These are phyloP conservation scores for Egretta garzetta DNA, from an alignment of 2,113 vertebrate species.

Conservation along the genomic window DNA sequence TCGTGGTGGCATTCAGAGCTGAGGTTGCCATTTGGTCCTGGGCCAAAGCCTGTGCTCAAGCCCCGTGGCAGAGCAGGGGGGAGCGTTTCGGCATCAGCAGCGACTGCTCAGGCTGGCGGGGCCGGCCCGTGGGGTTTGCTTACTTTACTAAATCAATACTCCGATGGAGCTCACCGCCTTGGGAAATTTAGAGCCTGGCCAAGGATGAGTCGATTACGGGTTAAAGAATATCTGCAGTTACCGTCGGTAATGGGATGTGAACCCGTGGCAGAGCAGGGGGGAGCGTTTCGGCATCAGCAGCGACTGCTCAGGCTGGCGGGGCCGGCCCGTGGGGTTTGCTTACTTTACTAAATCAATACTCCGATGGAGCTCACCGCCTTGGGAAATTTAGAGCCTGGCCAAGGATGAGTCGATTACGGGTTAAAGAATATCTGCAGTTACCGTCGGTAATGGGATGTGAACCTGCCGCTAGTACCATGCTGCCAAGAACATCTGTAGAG, in stretches of 20 bases:
- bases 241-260: background rate
- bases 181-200: background rate
- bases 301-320: background rate
- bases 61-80: fast-evolving
- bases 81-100: fast-evolving
- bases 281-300: fast-evolving
- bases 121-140: fast-evolving
- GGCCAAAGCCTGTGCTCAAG: background rate
- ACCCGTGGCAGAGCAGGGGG: fast-evolving
- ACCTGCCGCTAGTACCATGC: background rate
- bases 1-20: fast-evolving
- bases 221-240: background rate
- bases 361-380: background rate
- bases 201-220: background rate
- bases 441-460: background rate
- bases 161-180: background rate
- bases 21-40: background rate
- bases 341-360: background rate
- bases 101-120: background rate
- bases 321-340: fast-evolving
- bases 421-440: background rate
- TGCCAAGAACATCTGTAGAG: background rate
- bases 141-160: background rate
- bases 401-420: background rate
- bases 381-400: background rate